Evolutionary conservation across 2,113 vertebrate genomes (phyloP).

Genomic region (Cyrtonyx montezumae): DNA sequence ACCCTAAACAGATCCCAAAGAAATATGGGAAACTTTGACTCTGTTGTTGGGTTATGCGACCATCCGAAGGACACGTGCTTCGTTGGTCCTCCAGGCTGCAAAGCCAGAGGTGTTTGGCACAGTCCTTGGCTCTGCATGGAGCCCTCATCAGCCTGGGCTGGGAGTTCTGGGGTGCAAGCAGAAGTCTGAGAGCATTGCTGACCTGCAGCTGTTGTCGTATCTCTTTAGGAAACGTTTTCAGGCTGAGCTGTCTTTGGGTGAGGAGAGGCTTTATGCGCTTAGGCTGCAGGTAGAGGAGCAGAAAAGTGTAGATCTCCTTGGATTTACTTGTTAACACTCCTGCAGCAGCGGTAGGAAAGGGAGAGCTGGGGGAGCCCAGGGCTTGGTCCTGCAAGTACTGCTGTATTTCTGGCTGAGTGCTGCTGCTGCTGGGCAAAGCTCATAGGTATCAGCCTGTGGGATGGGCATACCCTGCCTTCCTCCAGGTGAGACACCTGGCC

Average conservation of each 20-base stretch:
- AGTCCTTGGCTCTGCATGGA: background rate
- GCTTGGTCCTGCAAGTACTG: background rate
- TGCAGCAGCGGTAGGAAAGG: no score
- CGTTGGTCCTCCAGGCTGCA: background rate
- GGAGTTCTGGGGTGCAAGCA: background rate
- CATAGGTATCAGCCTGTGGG: accelerated
- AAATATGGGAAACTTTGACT: background rate
- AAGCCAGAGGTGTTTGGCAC: accelerated
- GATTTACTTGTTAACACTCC: background rate
- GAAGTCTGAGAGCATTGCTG: background rate
- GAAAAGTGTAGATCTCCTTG: background rate
- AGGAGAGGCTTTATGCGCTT: background rate
- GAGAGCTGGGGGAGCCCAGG: no score
- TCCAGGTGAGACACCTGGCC: background rate
- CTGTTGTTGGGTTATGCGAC: accelerated
- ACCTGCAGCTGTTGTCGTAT: accelerated
- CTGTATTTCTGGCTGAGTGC: background rate
- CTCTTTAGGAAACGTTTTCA: background rate
- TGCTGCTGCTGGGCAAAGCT: background rate
- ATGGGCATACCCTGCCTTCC: background rate
- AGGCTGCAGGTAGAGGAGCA: accelerated
- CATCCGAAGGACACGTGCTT: background rate
- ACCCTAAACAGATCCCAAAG: background rate
- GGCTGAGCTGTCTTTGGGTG: background rate
- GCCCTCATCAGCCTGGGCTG: accelerated